These are phyloP conservation scores for Fulica atra DNA, from an alignment of 2,113 vertebrate genomes.

Conservation along the genomic window DNA sequence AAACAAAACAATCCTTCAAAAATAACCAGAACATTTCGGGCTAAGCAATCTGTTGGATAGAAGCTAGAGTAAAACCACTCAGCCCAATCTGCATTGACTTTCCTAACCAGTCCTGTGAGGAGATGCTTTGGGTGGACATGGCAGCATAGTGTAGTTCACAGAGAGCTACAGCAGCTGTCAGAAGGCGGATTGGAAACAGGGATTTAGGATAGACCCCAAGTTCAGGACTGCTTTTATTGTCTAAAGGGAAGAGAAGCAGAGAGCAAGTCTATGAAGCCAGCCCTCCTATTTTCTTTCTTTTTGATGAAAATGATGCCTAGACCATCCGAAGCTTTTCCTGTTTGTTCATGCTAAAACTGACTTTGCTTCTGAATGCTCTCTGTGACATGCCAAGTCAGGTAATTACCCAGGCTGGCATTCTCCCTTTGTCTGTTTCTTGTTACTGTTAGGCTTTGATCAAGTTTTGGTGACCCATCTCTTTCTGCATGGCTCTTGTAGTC, in stretches of 20 bases:
- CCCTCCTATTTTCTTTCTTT: background rate
- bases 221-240: background rate
- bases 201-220: background rate
- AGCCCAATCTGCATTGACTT: background rate
- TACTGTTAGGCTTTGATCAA: accelerated
- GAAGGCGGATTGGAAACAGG: no score
- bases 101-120: background rate
- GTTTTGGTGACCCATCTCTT: background rate
- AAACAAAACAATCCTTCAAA: slow-evolving; percentile 40
- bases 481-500: background rate
- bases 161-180: background rate
- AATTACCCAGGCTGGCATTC: background rate
- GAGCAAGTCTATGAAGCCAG: background rate
- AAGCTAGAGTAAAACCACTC: background rate
- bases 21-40: background rate
- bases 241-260: background rate
- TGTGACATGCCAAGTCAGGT: background rate
- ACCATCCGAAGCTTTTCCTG: background rate
- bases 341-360: background rate
- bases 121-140: background rate
- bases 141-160: background rate
- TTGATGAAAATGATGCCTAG: background rate
- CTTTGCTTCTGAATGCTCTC: background rate
- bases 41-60: background rate
- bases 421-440: background rate